phyloP scores from a whole-genome alignment of 2,888 invertebrate genomes.

The Empis livida region DNA sequence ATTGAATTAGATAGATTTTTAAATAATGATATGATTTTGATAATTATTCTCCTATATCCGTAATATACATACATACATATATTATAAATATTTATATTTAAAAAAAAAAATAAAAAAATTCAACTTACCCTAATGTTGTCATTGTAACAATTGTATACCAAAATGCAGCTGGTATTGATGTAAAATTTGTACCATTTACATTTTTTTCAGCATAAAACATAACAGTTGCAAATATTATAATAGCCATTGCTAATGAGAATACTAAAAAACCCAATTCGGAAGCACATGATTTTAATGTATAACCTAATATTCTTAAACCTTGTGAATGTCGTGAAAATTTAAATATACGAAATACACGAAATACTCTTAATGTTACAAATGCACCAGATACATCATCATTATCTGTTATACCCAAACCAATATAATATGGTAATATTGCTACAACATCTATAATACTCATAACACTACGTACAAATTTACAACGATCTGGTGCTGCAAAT shows the following conservation, averaged over 20 bases:
- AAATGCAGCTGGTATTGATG: conserved; percentile 98
- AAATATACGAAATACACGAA: conserved; percentile 99
- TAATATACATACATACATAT: no score
- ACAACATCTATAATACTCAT: conserved; percentile 99
- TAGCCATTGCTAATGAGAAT: conserved; percentile 99
- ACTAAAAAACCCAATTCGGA: conserved; percentile 98
- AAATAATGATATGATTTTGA: no score
- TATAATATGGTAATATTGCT: conserved; percentile 97
- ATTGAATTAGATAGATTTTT: no score
- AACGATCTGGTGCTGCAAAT: conserved; percentile 96
- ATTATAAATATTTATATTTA: not conserved
- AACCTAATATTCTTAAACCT: conserved; percentile 95
- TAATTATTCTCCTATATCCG: no score
- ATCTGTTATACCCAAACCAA: conserved; percentile 93
- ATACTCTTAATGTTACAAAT: conserved; percentile 96
- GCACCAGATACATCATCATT: conserved; percentile 98
- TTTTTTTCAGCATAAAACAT: conserved; percentile 99
- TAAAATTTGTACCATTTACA: conserved; percentile 92
- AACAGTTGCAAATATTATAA: conserved; percentile 99
- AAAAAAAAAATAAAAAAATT: not conserved
- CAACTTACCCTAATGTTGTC: conserved; percentile 96
- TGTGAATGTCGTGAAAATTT: conserved; percentile 99
- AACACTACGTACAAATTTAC: conserved; percentile 94
- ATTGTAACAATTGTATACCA: conserved; percentile 99
- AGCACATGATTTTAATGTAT: conserved; percentile 97